These are phyloP conservation scores for Rambutsinella grinnellia DNA, from an alignment of 2,888 invertebrate genomes.

Conservation along the genomic window DNA sequence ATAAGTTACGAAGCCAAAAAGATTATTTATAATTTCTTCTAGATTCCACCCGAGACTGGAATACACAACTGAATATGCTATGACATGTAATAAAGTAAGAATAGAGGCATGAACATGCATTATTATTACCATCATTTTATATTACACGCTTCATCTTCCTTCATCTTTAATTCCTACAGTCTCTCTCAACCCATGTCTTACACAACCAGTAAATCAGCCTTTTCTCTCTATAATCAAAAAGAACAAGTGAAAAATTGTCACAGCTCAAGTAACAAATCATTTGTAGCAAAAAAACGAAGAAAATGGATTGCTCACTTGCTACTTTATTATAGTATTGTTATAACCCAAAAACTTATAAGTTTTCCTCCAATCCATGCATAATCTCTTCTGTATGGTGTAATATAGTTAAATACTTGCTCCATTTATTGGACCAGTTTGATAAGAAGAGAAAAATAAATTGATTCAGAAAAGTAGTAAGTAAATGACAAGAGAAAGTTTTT, in stretches of 20 bases:
- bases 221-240: conserved; percentile 44
- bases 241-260: conserved; percentile 54
- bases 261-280: conserved; percentile 49
- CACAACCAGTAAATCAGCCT: conserved; percentile 49
- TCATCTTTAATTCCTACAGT: conserved; percentile 26
- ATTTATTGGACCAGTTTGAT: not conserved
- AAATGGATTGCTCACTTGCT: conserved; percentile 44
- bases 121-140: conserved; percentile 25
- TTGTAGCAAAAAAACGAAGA: not conserved
- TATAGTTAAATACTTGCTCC: not conserved
- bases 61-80: not conserved
- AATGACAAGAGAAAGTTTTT: too few relatives aligned
- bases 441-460: not conserved
- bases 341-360: not conserved
- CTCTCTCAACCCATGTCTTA: conserved; percentile 9
- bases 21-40: conserved; percentile 42
- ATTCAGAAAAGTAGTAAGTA: not conserved
- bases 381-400: not conserved
- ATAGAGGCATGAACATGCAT: conserved; percentile 3
- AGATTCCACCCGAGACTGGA: not conserved
- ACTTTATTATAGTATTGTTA: not conserved
- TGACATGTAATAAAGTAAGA: not conserved
- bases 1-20: conserved; percentile 29
- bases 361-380: not conserved
- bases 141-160: conserved; percentile 14